phyloP scores from a whole-genome alignment of 2,113 vertebrate genomes.

The Caloenas nicobarica region DNA sequence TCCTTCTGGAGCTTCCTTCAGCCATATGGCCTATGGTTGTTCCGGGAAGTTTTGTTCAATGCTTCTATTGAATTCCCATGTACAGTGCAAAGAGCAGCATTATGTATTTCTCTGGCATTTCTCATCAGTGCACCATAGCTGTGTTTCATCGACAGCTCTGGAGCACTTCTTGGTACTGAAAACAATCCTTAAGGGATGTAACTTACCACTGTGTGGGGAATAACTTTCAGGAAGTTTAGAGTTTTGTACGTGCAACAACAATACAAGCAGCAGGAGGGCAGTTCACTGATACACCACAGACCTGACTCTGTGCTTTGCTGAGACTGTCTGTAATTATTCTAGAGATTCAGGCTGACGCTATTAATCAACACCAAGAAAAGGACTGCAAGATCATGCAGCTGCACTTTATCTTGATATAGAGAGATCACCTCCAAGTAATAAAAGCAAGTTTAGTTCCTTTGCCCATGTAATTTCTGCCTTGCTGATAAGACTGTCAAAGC shows the following conservation, averaged over 20 bases:
- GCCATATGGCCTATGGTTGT: background rate
- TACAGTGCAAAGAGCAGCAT: background rate
- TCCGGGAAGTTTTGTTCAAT: background rate
- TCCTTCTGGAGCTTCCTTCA: background rate
- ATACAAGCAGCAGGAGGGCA: background rate
- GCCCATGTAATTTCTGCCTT: background rate
- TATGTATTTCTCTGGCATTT: background rate
- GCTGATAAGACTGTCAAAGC: conserved; percentile 17
- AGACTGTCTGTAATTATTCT: background rate
- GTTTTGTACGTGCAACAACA: background rate
- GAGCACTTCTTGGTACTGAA: background rate
- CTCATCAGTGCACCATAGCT: background rate
- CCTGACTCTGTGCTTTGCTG: background rate
- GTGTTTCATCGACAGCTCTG: background rate
- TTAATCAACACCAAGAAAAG: background rate
- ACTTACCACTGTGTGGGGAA: background rate
- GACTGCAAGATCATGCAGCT: background rate
- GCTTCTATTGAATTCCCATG: background rate
- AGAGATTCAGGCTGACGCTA: background rate
- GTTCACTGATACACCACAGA: background rate
- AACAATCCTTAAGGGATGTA: background rate
- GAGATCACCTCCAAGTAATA: conserved; percentile 11
- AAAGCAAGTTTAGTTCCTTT: conserved; percentile 5
- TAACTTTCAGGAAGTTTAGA: background rate
- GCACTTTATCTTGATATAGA: background rate